These are phyloP conservation scores for Synanceia verrucosa DNA, from an alignment of 2,797 vertebrate genomes.

Conservation along the genomic window DNA sequence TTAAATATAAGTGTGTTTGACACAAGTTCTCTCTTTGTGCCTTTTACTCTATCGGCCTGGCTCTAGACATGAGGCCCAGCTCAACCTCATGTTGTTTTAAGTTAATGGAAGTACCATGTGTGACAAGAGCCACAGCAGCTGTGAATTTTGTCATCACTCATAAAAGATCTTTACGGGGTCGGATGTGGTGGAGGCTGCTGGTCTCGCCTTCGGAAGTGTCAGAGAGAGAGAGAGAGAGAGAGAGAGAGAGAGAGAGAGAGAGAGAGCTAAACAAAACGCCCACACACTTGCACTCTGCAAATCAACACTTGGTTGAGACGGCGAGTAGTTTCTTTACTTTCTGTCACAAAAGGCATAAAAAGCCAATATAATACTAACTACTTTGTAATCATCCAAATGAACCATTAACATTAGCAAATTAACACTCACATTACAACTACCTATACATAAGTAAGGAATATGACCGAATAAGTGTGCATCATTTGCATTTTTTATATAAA, in stretches of 20 bases:
- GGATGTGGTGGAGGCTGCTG: constrained; percentile 76
- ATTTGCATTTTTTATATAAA: background rate
- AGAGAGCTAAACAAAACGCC: constrained; percentile 65
- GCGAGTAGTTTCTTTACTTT: constrained; percentile 50
- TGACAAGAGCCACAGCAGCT: constrained; percentile 56
- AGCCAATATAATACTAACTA: constrained; percentile 27
- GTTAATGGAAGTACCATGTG: constrained; percentile 43
- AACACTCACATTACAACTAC: background rate
- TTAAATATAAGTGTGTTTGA: background rate
- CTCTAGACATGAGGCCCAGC: background rate
- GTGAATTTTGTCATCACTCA: constrained; percentile 63
- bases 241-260: constrained; percentile 37
- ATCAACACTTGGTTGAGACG: constrained; percentile 66
- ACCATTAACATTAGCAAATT: constrained; percentile 27
- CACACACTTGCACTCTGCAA: constrained; percentile 72
- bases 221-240: constrained; percentile 15
- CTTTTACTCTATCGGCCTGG: background rate
- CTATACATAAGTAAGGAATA: background rate
- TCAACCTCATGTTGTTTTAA: constrained; percentile 26
- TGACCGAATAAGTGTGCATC: background rate
- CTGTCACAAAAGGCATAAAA: constrained; percentile 56
- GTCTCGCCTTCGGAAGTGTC: constrained; percentile 73
- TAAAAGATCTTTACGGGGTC: constrained; percentile 64
- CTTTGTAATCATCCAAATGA: constrained; percentile 27
- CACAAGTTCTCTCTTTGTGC: background rate